These are phyloP conservation scores for Chrysogorgia sp. DNA, from an alignment of 92 coral and sea anemone species.

Conservation along the genomic window DNA sequence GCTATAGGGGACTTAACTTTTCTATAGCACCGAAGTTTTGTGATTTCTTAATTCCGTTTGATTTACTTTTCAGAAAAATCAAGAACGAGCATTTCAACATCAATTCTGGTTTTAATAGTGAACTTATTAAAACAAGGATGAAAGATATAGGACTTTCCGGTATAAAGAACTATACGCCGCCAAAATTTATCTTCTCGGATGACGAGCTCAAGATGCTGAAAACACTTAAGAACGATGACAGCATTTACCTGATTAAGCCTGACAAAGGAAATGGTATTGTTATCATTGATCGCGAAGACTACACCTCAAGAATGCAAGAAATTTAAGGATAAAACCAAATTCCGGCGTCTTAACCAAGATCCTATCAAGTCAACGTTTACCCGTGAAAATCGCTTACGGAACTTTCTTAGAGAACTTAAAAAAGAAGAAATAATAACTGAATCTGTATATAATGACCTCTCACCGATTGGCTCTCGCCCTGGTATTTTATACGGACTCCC, in stretches of 20 bases:
- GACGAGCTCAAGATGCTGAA: background rate
- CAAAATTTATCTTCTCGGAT: background rate
- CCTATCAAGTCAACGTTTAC: background rate
- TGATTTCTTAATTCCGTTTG: background rate
- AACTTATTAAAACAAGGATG: background rate
- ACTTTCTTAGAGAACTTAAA: background rate
- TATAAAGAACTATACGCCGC: background rate
- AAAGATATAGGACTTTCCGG: background rate
- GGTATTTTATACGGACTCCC: conserved; percentile 15
- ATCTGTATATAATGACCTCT: background rate
- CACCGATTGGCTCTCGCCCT: background rate
- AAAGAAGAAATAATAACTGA: background rate
- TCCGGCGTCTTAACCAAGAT: background rate
- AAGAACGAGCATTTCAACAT: background rate
- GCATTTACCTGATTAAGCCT: background rate
- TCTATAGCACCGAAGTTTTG: background rate
- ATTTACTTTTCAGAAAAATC: background rate
- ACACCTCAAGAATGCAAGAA: background rate
- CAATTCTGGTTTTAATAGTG: background rate
- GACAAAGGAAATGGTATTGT: conserved; percentile 12
- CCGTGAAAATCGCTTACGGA: background rate
- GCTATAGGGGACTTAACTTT: background rate
- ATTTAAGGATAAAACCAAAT: background rate
- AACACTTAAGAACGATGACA: background rate
- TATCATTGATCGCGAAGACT: background rate